Conservation (phyloP, 2,113 vertebrate species). For the Edolisoma coerulescens region DNA sequence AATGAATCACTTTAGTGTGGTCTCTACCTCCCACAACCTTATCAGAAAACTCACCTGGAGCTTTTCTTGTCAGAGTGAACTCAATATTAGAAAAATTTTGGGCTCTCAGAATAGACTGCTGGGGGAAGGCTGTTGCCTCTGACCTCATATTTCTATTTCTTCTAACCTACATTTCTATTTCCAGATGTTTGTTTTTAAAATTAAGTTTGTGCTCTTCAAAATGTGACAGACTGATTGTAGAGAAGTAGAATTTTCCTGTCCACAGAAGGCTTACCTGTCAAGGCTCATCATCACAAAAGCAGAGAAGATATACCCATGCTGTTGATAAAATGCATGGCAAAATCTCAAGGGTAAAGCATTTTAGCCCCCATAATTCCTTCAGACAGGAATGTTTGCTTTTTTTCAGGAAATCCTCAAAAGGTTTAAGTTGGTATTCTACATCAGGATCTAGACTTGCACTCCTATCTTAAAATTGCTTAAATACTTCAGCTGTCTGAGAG, state of each 20-base stretch:
- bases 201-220: background rate
- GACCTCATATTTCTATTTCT: background rate
- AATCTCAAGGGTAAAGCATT: background rate
- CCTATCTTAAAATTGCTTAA: background rate
- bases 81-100: background rate
- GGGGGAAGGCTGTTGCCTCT: background rate
- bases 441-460: background rate
- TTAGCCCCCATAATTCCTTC: background rate
- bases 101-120: background rate
- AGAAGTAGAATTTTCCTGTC: background rate
- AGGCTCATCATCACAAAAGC: background rate
- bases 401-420: background rate
- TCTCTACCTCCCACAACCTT: background rate
- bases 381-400: background rate
- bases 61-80: background rate
- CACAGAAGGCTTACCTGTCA: background rate
- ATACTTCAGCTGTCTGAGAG: background rate
- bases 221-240: background rate
- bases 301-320: background rate
- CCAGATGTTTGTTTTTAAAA: conserved; percentile 21
- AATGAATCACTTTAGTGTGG: background rate
- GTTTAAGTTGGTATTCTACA: background rate
- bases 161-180: background rate
- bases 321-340: background rate
- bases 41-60: background rate